Evolutionary conservation across 2,888 invertebrate genomes (phyloP), one percentile per base, ranked within the genome.

Genomic region (Rosalia funebris): DNA sequence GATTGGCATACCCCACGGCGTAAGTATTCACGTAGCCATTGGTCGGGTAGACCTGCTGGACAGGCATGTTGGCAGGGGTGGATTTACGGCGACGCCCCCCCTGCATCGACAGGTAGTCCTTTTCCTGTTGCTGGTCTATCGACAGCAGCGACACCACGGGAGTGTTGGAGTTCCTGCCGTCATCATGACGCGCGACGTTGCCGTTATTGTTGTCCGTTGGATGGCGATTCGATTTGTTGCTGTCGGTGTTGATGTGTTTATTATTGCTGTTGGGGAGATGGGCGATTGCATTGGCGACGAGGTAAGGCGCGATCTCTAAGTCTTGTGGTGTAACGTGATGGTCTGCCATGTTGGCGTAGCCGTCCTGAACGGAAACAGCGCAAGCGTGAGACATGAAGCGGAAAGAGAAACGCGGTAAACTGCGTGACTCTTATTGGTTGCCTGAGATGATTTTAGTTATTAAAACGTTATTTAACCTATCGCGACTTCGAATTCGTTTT

Each of bases 101-200:
- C 59, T 81, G 80, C 80, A 82, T 77, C 42, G 81, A 78, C 31
- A 72, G 74, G 47, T 73, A 71, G 65, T 82, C 82, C 60, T 77
- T 81, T 65, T 81, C 82, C 65, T 79, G 79, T 34, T 77, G 79
- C 36, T 79, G 75, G 50, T 81, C 81, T 60, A 81, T 72, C 17
- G 75, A 72, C 20, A 81, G 69, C 20, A 81, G 54, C 14, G 81
- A 81, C 3, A 82, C 81, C 31, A 81, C 81, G 5, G 82, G 82
- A 14, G 82, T 81, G 55, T 70, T 71, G 15, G 78, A 71, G 63
- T 77, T 77, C 17, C 79, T 63, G 2, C 41, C 44, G 25, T 62
- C 56, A 9, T 50, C 46, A 4, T 50, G 60, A 9, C 46, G 65
- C n/a, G 57, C 31, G 0, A 39, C 42, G 45, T 46, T 46, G 36